Evolutionary conservation across 2,113 vertebrate species (phyloP), one percentile per base, ranked within the genome.

Genomic region (Neopipo cinnamomea): DNA sequence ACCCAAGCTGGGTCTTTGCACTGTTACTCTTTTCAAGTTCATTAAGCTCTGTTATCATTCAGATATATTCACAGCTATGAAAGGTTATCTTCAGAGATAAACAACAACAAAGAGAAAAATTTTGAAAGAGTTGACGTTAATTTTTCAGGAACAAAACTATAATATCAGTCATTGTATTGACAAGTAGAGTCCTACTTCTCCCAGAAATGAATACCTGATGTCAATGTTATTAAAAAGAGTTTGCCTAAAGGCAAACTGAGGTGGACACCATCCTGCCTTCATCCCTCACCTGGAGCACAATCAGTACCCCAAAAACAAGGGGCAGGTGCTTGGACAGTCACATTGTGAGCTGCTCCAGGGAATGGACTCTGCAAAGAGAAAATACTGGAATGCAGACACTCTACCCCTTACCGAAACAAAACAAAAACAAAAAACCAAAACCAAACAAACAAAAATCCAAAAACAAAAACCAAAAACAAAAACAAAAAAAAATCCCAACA

Each of bases 381-480:
- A 79, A 70, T 22, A 79, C 1, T 13, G 4, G 0, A 47, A 31
- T 1, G 2, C 30, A 77, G 70, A 24, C 65, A 49, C 21, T n/a
- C n/a, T n/a, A n/a, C n/a, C n/a, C n/a, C n/a, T 11, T 59, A 39
- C 14, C 1, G 1, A 24, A 80, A 52, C 11, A 19, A 23, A 72
- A 35, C 33, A 58, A 58, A 18, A 23, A 79, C 75, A 42, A 9
- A 15, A 16, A 23, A 72, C 33, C 28, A 49, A 49, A 47, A 46
- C 1, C n/a, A 27, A n/a, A 11, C 31, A 53, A 28, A 6, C 12
- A 23, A 41, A 19, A 30, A 19, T n/a, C n/a, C 1, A 2, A 24
- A 83, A 79, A 52, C 11, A 19, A 22, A 67, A 35, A 39, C 16
- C 1, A 2, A 24, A 79, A 80, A 42, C 11, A 15, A 16, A 23